Evolutionary conservation across 2,888 invertebrate genomes (phyloP).

Genomic region (Andrena fulva): DNA sequence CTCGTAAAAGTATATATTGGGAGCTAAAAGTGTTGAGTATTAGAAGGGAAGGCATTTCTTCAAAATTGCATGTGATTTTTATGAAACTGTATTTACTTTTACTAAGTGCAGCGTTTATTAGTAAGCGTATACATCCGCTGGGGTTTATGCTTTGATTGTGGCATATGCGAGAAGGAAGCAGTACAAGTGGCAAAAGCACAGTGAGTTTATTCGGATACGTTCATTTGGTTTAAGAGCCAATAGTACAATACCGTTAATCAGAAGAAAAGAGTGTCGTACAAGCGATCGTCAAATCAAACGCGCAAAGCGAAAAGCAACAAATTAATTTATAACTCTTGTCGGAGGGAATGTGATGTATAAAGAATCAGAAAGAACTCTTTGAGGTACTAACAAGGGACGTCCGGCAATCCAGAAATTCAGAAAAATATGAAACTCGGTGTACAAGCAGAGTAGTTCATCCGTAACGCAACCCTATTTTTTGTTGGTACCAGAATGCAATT

Average conservation of each 20-base stretch:
- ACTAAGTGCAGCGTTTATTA: neutral
- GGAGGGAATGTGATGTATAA: neutral
- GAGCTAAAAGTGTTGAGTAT: neutral
- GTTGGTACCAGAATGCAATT: no score
- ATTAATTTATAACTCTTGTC: conserved; percentile 9
- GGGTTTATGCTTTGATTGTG: neutral
- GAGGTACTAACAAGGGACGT: neutral
- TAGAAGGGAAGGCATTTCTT: neutral
- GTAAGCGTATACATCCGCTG: neutral
- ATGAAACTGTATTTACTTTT: neutral
- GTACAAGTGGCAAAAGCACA: neutral
- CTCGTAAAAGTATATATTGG: neutral
- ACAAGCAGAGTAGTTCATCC: no score
- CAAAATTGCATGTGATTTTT: neutral
- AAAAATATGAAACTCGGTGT: no score
- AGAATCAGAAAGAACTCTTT: neutral
- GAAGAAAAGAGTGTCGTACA: neutral
- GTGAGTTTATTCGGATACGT: neutral
- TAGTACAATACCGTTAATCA: neutral
- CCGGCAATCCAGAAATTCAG: no score
- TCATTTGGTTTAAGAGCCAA: neutral
- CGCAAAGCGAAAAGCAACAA: conserved; percentile 4
- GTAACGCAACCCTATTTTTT: no score
- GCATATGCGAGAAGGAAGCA: neutral
- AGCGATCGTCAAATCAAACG: conserved; percentile 22